Conservation (phyloP, 2,113 vertebrate genomes). For the Mus spicilegus region DNA sequence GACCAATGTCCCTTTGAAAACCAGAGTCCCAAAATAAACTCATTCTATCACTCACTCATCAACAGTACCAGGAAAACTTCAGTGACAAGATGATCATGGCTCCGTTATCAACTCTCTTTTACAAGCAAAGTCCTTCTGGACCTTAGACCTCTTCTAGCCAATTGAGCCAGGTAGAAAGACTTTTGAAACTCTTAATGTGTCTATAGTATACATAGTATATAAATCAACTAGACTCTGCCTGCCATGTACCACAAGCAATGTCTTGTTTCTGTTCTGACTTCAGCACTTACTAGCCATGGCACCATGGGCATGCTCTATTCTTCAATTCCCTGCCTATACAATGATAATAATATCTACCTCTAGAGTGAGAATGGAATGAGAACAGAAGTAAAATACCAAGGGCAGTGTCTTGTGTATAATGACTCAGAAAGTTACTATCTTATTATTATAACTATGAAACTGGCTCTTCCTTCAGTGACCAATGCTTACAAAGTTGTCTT, state of each 20-base stretch:
- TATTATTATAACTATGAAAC: neutral
- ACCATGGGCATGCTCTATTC: slow-evolving; percentile 45
- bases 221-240: slow-evolving; percentile 25
- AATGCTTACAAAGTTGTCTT: neutral
- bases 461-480: neutral
- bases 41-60: neutral
- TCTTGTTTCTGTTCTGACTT: slow-evolving; percentile 13
- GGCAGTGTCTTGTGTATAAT: neutral
- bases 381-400: slow-evolving; percentile 6
- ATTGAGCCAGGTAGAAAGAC: neutral
- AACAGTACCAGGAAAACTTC: neutral
- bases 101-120: slow-evolving; percentile 5
- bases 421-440: slow-evolving; percentile 36
- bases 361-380: slow-evolving; percentile 59
- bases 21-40: slow-evolving; percentile 47
- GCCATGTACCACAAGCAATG: slow-evolving; percentile 38
- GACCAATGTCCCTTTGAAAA: slow-evolving; percentile 27
- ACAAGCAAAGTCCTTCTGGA: slow-evolving; percentile 34
- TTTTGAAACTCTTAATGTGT: slow-evolving; percentile 45
- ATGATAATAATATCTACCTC: slow-evolving; percentile 18
- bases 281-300: slow-evolving; percentile 52
- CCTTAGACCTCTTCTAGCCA: slow-evolving; percentile 31
- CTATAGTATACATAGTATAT: neutral
- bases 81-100: neutral
- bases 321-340: slow-evolving; percentile 41